phyloP scores from a whole-genome alignment of 1,140 invertebrate genomes.

The Halesus radiatus region DNA sequence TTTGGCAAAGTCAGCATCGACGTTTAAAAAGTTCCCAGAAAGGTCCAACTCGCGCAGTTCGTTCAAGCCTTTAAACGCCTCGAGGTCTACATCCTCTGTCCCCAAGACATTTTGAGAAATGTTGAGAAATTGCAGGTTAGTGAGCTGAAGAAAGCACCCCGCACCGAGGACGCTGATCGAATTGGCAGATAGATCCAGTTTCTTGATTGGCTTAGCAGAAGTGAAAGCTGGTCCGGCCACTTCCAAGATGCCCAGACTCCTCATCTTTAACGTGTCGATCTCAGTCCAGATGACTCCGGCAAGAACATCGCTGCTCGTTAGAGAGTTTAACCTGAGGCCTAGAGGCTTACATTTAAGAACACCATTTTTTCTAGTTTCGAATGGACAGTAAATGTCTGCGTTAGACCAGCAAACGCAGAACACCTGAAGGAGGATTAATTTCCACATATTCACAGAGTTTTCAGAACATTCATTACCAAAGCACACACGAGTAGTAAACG shows the following conservation, averaged over 20 bases:
- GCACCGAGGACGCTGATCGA: neutral
- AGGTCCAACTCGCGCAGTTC: slow-evolving; percentile 30
- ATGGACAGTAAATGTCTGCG: neutral
- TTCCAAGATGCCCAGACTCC: neutral
- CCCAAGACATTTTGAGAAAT: neutral
- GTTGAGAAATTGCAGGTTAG: neutral
- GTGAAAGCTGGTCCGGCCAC: neutral
- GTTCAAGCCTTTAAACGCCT: neutral
- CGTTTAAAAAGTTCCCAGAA: slow-evolving; percentile 4
- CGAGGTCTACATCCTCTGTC: neutral
- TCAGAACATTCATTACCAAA: no score
- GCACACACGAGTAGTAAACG: no score
- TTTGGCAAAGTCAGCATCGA: neutral
- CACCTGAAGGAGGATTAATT: neutral
- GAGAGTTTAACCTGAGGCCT: neutral
- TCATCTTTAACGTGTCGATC: neutral
- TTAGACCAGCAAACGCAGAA: neutral
- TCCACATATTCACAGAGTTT: neutral
- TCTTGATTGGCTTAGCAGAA: neutral
- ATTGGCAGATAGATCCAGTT: slow-evolving; percentile 19
- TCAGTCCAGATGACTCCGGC: neutral
- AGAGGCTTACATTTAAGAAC: neutral
- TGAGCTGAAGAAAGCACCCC: neutral
- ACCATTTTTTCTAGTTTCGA: neutral
- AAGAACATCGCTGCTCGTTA: neutral